Evolutionary conservation across 2,797 vertebrate genomes (phyloP).

Genomic region (Lagocephalus sceleratus): DNA sequence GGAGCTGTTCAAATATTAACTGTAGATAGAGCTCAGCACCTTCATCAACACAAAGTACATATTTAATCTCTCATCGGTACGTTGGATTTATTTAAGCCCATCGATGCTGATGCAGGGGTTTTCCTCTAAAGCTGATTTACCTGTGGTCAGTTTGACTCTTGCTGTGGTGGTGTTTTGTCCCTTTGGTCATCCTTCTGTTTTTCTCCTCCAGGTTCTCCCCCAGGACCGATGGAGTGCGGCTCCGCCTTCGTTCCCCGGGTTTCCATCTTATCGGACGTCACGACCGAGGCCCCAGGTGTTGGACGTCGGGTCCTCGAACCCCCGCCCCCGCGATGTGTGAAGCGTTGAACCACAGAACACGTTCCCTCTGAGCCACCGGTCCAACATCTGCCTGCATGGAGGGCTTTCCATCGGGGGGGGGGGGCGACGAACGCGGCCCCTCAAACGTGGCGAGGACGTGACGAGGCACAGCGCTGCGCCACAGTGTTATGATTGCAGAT

Average conservation of each 20-base stretch:
- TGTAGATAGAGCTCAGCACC: background rate
- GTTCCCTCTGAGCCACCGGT: background rate
- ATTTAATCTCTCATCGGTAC: background rate
- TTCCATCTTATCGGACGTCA: background rate
- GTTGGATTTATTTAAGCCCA: too few species aligned
- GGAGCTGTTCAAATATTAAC: background rate
- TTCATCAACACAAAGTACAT: background rate
- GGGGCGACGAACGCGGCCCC: too few species aligned
- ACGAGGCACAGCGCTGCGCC: background rate
- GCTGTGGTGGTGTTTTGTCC: too few species aligned
- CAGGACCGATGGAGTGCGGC: background rate
- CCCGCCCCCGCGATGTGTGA: background rate
- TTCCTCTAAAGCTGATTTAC: too few species aligned
- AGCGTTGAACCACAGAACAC: conserved; percentile 12
- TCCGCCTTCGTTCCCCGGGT: conserved; percentile 8
- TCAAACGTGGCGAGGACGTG: background rate
- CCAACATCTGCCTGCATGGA: background rate
- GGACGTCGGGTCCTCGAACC: background rate
- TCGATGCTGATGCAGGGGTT: too few species aligned
- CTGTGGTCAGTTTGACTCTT: too few species aligned
- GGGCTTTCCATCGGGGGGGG: background rate
- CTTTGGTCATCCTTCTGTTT: background rate
- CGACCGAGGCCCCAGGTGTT: background rate
- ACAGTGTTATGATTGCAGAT: conserved; percentile 2
- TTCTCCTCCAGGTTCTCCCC: conserved; percentile 10